Percentiles rank a stretch among this genome's conserved stretches.
phyloP scores from a whole-genome alignment of 2,888 invertebrate genomes.

The Oxyscelio sp. region DNA sequence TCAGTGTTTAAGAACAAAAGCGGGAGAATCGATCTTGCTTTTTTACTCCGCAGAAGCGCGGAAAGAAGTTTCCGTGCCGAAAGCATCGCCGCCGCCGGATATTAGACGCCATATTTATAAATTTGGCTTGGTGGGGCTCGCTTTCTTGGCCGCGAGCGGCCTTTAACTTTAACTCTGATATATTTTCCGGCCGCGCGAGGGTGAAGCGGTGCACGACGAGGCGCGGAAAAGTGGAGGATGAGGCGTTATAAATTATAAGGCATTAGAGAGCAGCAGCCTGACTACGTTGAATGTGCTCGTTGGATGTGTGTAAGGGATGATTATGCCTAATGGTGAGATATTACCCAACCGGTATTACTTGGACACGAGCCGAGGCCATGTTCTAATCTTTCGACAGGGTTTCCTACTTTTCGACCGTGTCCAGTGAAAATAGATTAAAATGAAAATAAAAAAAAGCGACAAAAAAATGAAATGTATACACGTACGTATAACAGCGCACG shows the following conservation, averaged over 20 bases:
- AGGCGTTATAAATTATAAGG: constrained; percentile 88
- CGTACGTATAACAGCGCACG: neutral
- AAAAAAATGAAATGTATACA: no score
- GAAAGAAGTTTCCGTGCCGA: constrained; percentile 63
- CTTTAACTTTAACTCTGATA: constrained; percentile 87
- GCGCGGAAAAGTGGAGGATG: constrained; percentile 76
- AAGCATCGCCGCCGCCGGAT: constrained; percentile 73
- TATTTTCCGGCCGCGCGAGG: constrained; percentile 81
- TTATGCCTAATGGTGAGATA: constrained; percentile 89
- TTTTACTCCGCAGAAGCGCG: constrained; percentile 19
- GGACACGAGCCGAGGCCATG: constrained; percentile 87
- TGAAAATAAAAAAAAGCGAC: constrained; percentile 41
- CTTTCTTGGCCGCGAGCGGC: constrained; percentile 80
- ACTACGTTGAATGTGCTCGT: constrained; percentile 81
- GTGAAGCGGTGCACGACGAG: constrained; percentile 74
- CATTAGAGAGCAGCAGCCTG: constrained; percentile 84
- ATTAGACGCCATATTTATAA: constrained; percentile 84
- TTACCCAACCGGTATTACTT: constrained; percentile 88
- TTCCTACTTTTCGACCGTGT: constrained; percentile 86
- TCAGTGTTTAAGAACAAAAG: constrained; percentile 67
- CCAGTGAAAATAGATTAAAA: constrained; percentile 55
- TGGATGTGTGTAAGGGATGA: constrained; percentile 88
- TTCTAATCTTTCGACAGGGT: constrained; percentile 88
- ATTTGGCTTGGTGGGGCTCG: constrained; percentile 81
- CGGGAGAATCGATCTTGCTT: constrained; percentile 56